phyloP scores from a whole-genome alignment of 2,113 vertebrate species.

The Periophthalmus modestus region DNA sequence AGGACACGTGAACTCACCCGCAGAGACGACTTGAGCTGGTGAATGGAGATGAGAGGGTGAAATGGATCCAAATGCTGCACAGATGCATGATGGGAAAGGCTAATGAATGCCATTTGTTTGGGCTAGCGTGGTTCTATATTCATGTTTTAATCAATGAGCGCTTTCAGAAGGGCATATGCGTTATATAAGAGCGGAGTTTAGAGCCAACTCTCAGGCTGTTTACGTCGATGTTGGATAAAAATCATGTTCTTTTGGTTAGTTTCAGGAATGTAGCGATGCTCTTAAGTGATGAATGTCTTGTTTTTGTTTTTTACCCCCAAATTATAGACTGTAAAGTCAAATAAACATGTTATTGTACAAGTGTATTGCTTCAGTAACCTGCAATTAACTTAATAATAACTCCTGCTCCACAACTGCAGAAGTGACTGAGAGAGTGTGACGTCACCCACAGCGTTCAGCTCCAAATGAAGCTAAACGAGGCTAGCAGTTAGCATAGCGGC shows the following conservation, averaged over 20 bases:
- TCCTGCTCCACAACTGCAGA: no score
- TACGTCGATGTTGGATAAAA: neutral
- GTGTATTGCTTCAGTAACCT: no score
- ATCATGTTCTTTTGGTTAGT: neutral
- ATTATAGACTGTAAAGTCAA: no score
- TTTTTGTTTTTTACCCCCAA: no score
- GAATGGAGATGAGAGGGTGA: constrained; percentile 18
- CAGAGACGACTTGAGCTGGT: neutral
- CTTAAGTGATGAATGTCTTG: no score
- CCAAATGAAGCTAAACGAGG: no score
- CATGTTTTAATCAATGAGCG: neutral
- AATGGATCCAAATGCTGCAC: constrained; percentile 10
- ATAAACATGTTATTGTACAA: no score
- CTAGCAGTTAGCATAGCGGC: no score
- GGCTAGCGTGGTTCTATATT: constrained; percentile 3
- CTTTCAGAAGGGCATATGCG: neutral
- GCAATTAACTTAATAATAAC: no score
- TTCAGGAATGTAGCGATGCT: neutral
- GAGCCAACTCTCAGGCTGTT: neutral
- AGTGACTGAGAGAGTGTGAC: no score
- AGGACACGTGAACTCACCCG: constrained; percentile 19
- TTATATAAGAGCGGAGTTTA: neutral
- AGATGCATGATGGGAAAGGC: constrained; percentile 2
- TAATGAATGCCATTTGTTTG: constrained; percentile 7
- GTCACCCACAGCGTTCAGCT: no score